Evolutionary conservation across 2,888 invertebrate genomes (phyloP).

Genomic region (Sthenelais limicola): DNA sequence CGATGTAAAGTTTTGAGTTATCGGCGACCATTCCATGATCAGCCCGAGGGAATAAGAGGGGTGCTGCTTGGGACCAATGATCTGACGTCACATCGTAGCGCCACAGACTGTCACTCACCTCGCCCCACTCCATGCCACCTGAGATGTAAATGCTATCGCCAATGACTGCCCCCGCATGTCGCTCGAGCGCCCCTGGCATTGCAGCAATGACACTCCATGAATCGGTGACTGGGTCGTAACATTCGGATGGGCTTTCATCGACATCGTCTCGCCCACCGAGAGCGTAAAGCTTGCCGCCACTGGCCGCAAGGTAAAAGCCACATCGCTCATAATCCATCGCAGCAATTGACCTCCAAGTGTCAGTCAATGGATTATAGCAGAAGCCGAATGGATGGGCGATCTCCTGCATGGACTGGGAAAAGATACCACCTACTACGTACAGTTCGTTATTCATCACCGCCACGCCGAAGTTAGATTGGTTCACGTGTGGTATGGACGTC

Average conservation of each 20-base stretch:
- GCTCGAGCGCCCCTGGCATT: constrained; percentile 19
- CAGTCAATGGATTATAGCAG: constrained; percentile 77
- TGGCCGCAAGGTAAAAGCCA: constrained; percentile 69
- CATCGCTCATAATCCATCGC: constrained; percentile 74
- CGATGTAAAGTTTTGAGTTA: constrained; percentile 56
- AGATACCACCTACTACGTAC: constrained; percentile 82
- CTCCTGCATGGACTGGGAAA: constrained; percentile 78
- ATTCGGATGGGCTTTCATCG: constrained; percentile 38
- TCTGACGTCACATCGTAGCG: constrained; percentile 50
- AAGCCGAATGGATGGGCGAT: constrained; percentile 83
- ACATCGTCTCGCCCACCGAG: constrained; percentile 58
- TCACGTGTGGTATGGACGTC: constrained; percentile 82
- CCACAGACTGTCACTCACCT: constrained; percentile 35
- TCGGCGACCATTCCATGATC: constrained; percentile 63
- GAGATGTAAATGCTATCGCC: constrained; percentile 71
- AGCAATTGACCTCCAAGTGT: constrained; percentile 80
- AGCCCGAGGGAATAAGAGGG: constrained; percentile 58
- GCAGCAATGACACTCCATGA: constrained; percentile 36
- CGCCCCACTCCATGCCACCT: constrained; percentile 67
- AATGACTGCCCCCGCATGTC: constrained; percentile 44
- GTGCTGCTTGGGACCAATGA: constrained; percentile 55
- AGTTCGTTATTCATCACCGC: constrained; percentile 80
- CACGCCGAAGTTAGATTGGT: constrained; percentile 83
- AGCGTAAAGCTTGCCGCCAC: constrained; percentile 59
- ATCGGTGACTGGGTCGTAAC: constrained; percentile 41